Base-by-base conservation (phyloP, 2,888 invertebrate genomes). In the Calephelis perditalis region DNA sequence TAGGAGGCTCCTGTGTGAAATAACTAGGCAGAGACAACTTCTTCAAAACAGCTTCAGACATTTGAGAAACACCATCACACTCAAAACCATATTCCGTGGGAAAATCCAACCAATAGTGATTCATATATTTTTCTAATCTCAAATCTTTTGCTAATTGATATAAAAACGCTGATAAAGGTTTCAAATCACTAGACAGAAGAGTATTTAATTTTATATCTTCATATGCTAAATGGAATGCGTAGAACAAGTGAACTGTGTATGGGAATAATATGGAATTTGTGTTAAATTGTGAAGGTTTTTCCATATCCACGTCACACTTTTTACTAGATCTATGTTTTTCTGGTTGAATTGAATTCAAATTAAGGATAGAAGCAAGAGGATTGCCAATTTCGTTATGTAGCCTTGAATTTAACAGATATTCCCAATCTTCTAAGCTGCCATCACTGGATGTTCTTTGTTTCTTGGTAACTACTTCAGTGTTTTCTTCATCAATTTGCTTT, bases 161-260 rank as follows among this genome's bases (percentile, higher is more conserved):
- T 45, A 98, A 81, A 62, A 97, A 92, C 67, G 86, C 75, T 0
- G 94, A 95, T 49, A 98, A 75, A 0, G 94, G 91, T 60, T 92
- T 92, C 64, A 96, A 78, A 69, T 95, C 94, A 61, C 93, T 93
- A 56, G 92, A 92, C 68, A 95, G 84, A 0, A 96, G 84, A 0
- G 93, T 92, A 72, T 97, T 95, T 61, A 98, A 79, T 77, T 98
- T 98, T 5, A 97, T 88, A 75, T 98, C 98, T 91, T 98, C 98
- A 73, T 98, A 98, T 0, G 98, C 91, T 43, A 98, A 87, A 86
- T 98, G 98, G 45, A 98, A 88, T 0, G 95, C 92, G 76, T 94
- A 96, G 62, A 97, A 91, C 43, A 98, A 91, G 59, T 95, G 91
- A 7, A 95, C 92, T 10, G 96, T 92, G 70, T 95, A 93, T 0